Evolutionary conservation across 2,888 invertebrate genomes (phyloP).

Genomic region (Embidobia sp.): DNA sequence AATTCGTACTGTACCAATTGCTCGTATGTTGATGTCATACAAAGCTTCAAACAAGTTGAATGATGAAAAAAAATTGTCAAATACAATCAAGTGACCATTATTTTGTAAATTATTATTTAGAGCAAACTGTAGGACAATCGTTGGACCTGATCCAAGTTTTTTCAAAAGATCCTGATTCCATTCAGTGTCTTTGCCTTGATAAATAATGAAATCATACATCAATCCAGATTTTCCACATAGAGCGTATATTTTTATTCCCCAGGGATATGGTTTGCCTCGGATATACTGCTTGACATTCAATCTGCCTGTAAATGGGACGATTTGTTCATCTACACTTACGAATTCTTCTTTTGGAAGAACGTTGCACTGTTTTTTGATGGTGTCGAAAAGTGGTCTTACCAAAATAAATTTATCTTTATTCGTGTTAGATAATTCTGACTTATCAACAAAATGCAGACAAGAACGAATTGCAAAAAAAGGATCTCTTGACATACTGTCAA

Average conservation of each 20-base stretch:
- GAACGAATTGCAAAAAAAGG: neutral
- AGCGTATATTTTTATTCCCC: conserved; percentile 70
- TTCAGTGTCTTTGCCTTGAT: conserved; percentile 63
- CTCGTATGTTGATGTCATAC: neutral
- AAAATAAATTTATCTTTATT: conserved; percentile 2
- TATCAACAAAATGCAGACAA: conserved; percentile 3
- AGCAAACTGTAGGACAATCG: conserved; percentile 39
- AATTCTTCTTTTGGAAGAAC: conserved; percentile 5
- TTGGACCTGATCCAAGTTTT: conserved; percentile 51
- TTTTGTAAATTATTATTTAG: no score
- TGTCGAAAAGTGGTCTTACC: neutral
- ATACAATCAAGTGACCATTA: neutral
- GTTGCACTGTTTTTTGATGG: neutral
- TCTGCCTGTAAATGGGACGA: conserved; percentile 70
- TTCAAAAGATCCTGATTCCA: no score
- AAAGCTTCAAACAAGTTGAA: neutral
- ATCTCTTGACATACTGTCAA: neutral
- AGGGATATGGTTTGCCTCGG: conserved; percentile 69
- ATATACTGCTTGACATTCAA: conserved; percentile 70
- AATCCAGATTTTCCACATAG: conserved; percentile 68
- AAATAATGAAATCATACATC: conserved; percentile 64
- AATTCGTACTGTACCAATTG: conserved; percentile 7
- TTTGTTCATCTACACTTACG: conserved; percentile 66
- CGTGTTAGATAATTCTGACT: neutral
- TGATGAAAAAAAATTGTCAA: conserved; percentile 23